Evolutionary conservation across 2,888 invertebrate genomes (phyloP).

Genomic region (Archaeoteleia sp.): DNA sequence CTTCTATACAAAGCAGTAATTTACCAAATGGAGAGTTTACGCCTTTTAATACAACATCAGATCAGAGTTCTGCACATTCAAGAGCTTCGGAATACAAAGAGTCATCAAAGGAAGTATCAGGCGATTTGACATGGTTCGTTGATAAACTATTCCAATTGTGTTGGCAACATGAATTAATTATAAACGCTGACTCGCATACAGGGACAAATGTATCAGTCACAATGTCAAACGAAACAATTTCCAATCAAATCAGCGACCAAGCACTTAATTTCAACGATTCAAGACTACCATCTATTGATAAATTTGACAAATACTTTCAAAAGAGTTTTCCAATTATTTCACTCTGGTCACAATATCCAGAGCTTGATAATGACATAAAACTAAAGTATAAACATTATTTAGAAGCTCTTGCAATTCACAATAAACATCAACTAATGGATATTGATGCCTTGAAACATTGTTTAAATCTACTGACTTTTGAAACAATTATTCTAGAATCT

Average conservation of each 20-base stretch:
- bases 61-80: constrained; percentile 7
- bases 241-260: no score
- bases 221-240: no score
- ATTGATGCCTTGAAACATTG: constrained; percentile 13
- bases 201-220: no score
- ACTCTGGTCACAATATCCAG: no score
- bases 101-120: background rate
- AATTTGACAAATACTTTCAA: no score
- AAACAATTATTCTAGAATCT: background rate
- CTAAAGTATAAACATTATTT: constrained; percentile 13
- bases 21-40: background rate
- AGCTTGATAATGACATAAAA: background rate
- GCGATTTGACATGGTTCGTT: background rate
- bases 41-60: background rate
- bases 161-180: no score
- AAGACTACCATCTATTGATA: no score
- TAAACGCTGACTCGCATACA: no score
- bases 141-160: background rate
- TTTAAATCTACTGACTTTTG: constrained; percentile 24
- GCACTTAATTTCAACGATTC: no score
- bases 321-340: no score
- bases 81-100: no score
- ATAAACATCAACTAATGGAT: background rate
- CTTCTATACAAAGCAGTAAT: background rate
- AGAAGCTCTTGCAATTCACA: background rate